Evolutionary conservation across 2,888 invertebrate species (phyloP), one percentile per base, ranked within the genome.

Genomic region (Drosophila gaucha): DNA sequence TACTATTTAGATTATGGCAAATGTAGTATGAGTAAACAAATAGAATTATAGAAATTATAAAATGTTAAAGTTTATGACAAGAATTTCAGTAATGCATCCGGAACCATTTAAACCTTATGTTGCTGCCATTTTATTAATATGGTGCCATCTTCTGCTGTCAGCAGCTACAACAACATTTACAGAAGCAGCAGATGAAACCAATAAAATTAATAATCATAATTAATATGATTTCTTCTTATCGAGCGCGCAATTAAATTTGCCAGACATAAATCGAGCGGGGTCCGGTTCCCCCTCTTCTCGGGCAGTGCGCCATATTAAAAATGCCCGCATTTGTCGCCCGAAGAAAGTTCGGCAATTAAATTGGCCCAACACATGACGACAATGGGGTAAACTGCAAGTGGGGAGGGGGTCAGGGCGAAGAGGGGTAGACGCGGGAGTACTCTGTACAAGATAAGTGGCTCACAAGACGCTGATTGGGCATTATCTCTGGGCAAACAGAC

Each of bases 401-500:
- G 18, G 12, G 16, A 28, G 18, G 30, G n/a, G 2, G 1, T 18
- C 18, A 14, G 18, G 31, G 36, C 12, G 24, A 28, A 8, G 18
- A 6, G 16, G n/a, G 24, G 28, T 1, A 2, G 1, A 6, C 3
- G 46, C 2, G 30, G 8, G 50, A 24, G 24, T 24, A 18, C 46
- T 57, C 44, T 20, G 26, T 35, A 8, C 22, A 63, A 76, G 80
- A 76, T 74, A 77, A 76, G 72, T 77, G 71, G 64, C 60, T 38
- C 35, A 28, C 24, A 76, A 70, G 78, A 65, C 55, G 71, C 71
- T 51, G 79, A 64, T 52, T 51, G 62, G 54, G 67, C 78, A 88
- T 89, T 90, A 88, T 89, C 90, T 88, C 55, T 74, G 70, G 50
- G 73, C 89, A 89, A 89, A 87, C 89, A 89, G 86, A 86, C 86